Conservation (phyloP, 2,113 vertebrate genomes). For the Australoheros scitulus region DNA sequence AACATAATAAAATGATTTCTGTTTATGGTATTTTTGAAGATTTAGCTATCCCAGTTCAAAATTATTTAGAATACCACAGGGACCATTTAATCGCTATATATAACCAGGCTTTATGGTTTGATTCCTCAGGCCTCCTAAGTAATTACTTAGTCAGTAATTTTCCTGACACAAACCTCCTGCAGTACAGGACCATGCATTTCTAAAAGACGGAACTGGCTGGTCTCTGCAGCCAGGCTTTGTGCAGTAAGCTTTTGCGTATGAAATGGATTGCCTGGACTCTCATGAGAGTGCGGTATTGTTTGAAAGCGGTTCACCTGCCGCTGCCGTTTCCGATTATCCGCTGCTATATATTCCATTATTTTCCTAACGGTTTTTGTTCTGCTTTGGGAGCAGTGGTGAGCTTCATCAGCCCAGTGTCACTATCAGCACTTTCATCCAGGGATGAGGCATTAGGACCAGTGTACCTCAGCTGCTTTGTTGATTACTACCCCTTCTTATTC, state of each 20-base stretch:
- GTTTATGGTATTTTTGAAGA: background rate
- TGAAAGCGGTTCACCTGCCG: constrained; percentile 52
- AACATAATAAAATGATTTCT: background rate
- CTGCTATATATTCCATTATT: constrained; percentile 42
- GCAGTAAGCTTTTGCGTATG: constrained; percentile 21
- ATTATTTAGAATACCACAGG: background rate
- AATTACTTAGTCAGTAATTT: background rate
- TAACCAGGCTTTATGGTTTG: constrained; percentile 10
- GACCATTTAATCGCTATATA: background rate
- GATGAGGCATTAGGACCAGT: constrained; percentile 42
- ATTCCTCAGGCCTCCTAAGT: background rate
- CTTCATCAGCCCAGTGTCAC: constrained; percentile 55
- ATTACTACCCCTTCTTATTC: constrained; percentile 56
- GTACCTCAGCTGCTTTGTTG: constrained; percentile 16
- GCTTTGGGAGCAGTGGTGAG: background rate
- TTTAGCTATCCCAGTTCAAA: background rate
- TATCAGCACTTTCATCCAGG: constrained; percentile 62
- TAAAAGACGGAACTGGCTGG: constrained; percentile 1
- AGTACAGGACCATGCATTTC: constrained; percentile 8
- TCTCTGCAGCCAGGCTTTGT: constrained; percentile 12
- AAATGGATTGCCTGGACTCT: constrained; percentile 43
- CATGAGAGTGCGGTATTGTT: background rate
- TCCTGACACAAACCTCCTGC: background rate
- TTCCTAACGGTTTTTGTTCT: constrained; percentile 29
- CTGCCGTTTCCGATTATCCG: constrained; percentile 45